phyloP scores from a whole-genome alignment of 2,797 vertebrate genomes.

The Sebastes diaconus region DNA sequence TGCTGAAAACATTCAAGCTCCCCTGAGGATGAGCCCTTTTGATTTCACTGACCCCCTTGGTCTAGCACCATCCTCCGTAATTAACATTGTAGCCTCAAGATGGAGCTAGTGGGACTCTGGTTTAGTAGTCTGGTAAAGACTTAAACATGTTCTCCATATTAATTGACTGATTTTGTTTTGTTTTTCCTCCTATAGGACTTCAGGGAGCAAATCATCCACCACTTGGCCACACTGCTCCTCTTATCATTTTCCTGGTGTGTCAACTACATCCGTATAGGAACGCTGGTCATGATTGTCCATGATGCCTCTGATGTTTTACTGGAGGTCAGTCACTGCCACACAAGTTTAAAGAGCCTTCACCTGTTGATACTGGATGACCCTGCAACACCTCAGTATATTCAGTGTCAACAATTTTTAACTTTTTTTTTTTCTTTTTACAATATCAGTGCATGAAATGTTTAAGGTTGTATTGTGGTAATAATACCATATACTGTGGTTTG shows the following conservation, averaged over 20 bases:
- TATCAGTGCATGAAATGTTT: background rate
- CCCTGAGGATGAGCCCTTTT: background rate
- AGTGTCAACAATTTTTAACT: background rate
- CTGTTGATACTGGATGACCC: background rate
- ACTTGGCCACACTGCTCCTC: conserved; percentile 89
- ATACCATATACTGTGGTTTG: background rate
- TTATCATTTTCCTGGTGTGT: conserved; percentile 92
- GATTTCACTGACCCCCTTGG: background rate
- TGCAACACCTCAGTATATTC: background rate
- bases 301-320: conserved; percentile 92
- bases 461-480: background rate
- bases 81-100: background rate
- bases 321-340: conserved; percentile 83
- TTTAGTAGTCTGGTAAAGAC: background rate
- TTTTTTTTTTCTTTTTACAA: background rate
- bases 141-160: background rate
- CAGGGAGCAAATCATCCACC: conserved; percentile 91
- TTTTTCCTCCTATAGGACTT: conserved; percentile 84
- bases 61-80: background rate
- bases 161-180: background rate
- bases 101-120: background rate
- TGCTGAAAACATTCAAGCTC: background rate
- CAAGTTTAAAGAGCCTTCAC: background rate
- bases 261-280: conserved; percentile 93
- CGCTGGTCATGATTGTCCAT: conserved; percentile 90